Conservation (phyloP, 2,797 vertebrate species). For the Chaetodon trifasciatus region DNA sequence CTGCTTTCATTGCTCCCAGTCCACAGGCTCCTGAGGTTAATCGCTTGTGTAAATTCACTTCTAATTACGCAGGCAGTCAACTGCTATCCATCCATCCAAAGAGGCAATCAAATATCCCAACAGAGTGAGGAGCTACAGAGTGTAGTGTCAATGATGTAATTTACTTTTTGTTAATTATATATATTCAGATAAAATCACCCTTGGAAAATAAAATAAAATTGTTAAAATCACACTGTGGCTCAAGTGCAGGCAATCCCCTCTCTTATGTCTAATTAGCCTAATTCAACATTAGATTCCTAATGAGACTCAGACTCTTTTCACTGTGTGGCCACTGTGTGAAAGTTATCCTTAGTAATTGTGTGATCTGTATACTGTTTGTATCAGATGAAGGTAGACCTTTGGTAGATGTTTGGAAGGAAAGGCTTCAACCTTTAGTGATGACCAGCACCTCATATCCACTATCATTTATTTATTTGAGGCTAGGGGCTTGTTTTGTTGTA, state of each 20-base stretch:
- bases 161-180: constrained; percentile 37
- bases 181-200: constrained; percentile 31
- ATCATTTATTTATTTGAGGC: neutral
- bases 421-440: constrained; percentile 11
- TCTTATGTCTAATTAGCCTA: constrained; percentile 60
- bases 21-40: neutral
- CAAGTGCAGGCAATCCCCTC: constrained; percentile 30
- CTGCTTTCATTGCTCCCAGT: neutral
- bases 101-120: constrained; percentile 14
- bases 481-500: constrained; percentile 7
- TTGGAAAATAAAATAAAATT: neutral
- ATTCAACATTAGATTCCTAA: constrained; percentile 62
- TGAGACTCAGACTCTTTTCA: constrained; percentile 38
- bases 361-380: constrained; percentile 45
- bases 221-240: constrained; percentile 33
- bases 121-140: neutral
- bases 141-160: constrained; percentile 16
- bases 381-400: constrained; percentile 24
- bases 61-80: neutral
- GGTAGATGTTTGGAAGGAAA: constrained; percentile 16
- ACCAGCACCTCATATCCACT: neutral
- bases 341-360: constrained; percentile 60
- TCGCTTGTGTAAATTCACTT: neutral
- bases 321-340: constrained; percentile 23
- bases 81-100: constrained; percentile 17